Evolutionary conservation across 2,888 invertebrate genomes (phyloP).

Genomic region (Eutolmus rufibarbis): DNA sequence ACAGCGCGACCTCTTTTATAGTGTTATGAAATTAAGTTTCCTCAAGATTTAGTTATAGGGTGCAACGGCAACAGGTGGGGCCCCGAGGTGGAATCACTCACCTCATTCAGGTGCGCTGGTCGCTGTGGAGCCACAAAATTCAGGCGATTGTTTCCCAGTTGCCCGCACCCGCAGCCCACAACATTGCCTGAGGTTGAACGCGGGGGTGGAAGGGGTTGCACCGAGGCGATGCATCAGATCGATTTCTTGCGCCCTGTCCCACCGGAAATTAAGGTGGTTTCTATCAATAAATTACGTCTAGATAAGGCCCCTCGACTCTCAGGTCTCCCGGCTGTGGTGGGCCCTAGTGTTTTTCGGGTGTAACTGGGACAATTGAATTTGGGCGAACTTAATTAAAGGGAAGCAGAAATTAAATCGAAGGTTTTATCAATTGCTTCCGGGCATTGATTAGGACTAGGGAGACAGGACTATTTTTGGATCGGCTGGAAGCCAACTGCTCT

Average conservation of each 20-base stretch:
- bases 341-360: background rate
- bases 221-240: background rate
- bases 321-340: background rate
- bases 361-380: background rate
- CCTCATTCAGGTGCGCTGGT: background rate
- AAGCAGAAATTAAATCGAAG: background rate
- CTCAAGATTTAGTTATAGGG: background rate
- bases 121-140: background rate
- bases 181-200: background rate
- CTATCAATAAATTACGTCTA: background rate
- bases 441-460: background rate
- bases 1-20: background rate
- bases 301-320: background rate
- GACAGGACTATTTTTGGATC: background rate
- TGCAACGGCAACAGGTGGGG: background rate
- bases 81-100: background rate
- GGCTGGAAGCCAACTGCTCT: background rate
- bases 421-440: background rate
- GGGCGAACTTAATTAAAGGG: background rate
- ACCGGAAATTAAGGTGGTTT: background rate
- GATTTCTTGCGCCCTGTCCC: background rate
- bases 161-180: background rate
- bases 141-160: background rate
- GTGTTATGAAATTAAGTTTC: slow-evolving; percentile 20
- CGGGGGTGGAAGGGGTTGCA: background rate